Conservation (phyloP, 1,140 invertebrate species). For the Platyscapa corneri region DNA sequence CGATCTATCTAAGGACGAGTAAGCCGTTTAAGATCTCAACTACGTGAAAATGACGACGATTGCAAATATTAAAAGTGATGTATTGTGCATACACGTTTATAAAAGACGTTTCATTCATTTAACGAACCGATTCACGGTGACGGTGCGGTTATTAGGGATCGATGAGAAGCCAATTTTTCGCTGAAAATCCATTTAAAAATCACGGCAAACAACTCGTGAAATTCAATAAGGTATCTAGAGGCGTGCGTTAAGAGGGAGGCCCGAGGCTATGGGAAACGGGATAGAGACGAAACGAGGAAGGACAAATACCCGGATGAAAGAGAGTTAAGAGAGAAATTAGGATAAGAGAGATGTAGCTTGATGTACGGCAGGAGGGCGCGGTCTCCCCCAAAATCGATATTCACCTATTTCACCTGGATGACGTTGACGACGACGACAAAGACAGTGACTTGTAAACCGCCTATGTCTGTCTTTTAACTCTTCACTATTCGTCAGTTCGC, state of each 20-base stretch:
- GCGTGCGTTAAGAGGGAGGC: neutral
- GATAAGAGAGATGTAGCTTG: neutral
- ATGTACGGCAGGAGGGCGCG: conserved; percentile 27
- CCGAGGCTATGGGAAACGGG: neutral
- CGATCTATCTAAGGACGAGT: no score
- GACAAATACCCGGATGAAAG: neutral
- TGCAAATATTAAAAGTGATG: no score
- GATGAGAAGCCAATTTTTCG: neutral
- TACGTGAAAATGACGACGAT: no score
- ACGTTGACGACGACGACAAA: neutral
- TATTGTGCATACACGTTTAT: no score
- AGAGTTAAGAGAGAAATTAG: neutral
- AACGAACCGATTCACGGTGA: neutral
- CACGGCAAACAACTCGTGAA: conserved; percentile 3
- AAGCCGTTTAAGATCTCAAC: no score
- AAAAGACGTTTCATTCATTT: no score
- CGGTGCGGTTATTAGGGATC: neutral
- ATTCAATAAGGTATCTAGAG: neutral
- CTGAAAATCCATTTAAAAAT: conserved; percentile 19
- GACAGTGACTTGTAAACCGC: no score
- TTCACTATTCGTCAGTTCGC: neutral
- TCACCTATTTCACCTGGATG: neutral
- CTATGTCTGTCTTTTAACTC: no score
- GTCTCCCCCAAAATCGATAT: conserved; percentile 47
- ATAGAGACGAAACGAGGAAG: neutral